These are phyloP conservation scores for Botia almorhae DNA, from an alignment of 2,797 vertebrate species.

Conservation along the genomic window DNA sequence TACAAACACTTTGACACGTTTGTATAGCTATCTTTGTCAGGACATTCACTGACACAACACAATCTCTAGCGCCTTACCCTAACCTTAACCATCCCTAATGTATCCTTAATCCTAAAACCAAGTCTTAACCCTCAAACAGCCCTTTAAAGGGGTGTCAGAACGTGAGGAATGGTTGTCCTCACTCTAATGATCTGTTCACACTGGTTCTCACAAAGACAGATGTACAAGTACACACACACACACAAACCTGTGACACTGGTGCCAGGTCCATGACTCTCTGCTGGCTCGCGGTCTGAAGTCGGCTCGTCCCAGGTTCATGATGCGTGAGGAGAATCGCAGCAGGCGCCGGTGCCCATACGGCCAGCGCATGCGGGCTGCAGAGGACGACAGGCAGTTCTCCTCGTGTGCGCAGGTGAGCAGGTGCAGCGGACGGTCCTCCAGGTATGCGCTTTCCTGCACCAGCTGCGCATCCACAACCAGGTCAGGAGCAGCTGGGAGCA, in stretches of 20 bases:
- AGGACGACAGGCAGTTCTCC: slow-evolving; percentile 92
- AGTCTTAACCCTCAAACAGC: no score
- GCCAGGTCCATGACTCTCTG: slow-evolving; percentile 93
- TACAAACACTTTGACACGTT: no score
- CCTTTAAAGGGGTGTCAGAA: no score
- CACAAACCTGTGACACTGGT: slow-evolving; percentile 93
- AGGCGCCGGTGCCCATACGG: slow-evolving; percentile 93
- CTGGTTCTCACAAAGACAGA: background rate
- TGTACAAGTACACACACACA: background rate
- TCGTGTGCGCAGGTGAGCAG: slow-evolving; percentile 92
- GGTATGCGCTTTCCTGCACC: slow-evolving; percentile 91
- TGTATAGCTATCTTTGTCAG: no score
- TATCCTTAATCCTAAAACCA: no score
- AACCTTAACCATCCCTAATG: no score
- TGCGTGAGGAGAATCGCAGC: slow-evolving; percentile 94
- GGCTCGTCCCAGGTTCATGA: slow-evolving; percentile 90
- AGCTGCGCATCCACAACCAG: slow-evolving; percentile 90
- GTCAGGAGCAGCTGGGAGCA: slow-evolving; percentile 85
- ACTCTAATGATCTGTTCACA: no score
- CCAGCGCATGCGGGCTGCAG: slow-evolving; percentile 89
- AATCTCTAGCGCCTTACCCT: no score
- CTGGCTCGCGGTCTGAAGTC: slow-evolving; percentile 89
- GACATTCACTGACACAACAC: no score
- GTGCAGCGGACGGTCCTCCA: slow-evolving; percentile 92
- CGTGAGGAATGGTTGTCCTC: no score